Evolutionary conservation across 2,797 vertebrate species (phyloP).

Genomic region (Poeciliopsis infans): DNA sequence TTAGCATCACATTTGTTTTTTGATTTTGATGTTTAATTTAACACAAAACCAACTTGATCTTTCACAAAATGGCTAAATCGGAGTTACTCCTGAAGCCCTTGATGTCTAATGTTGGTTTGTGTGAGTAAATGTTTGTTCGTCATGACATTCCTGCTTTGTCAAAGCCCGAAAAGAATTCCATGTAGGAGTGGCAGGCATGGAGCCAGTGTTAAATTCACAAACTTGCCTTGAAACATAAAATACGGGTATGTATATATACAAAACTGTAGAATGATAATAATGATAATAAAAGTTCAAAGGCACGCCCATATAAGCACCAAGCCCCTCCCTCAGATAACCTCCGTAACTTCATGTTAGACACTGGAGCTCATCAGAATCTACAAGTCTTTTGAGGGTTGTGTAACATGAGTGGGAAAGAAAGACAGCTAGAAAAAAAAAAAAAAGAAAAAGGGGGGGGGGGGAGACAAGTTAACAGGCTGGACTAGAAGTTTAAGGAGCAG

Average conservation of each 20-base stretch:
- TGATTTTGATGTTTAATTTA: not conserved
- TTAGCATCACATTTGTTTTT: not conserved
- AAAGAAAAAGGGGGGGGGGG: conserved; percentile 28
- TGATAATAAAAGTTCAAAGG: conserved; percentile 22
- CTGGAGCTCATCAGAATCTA: conserved; percentile 73
- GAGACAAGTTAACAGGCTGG: conserved; percentile 74
- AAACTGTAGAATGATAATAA: not conserved
- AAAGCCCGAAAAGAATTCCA: conserved; percentile 76
- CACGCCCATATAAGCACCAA: conserved; percentile 19
- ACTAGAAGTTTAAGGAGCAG: conserved; percentile 65
- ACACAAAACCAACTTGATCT: conserved; percentile 6
- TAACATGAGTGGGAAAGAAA: conserved; percentile 77
- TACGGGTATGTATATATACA: too few species aligned
- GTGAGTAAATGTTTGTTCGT: conserved; percentile 53
- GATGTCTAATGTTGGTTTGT: conserved; percentile 54
- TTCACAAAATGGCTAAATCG: not conserved
- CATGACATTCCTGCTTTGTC: conserved; percentile 74
- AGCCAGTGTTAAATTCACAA: conserved; percentile 69
- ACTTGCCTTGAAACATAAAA: conserved; percentile 27
- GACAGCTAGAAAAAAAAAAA: conserved; percentile 60
- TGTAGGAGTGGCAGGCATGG: conserved; percentile 75
- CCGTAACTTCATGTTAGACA: conserved; percentile 71
- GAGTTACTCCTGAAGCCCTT: conserved; percentile 12
- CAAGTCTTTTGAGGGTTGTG: conserved; percentile 78
- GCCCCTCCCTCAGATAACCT: conserved; percentile 75